Evolutionary conservation across 35 echinoderm and acorn worm genomes (phyloP), one percentile per base, ranked within the genome.

Genomic region (Ptychodera flava): DNA sequence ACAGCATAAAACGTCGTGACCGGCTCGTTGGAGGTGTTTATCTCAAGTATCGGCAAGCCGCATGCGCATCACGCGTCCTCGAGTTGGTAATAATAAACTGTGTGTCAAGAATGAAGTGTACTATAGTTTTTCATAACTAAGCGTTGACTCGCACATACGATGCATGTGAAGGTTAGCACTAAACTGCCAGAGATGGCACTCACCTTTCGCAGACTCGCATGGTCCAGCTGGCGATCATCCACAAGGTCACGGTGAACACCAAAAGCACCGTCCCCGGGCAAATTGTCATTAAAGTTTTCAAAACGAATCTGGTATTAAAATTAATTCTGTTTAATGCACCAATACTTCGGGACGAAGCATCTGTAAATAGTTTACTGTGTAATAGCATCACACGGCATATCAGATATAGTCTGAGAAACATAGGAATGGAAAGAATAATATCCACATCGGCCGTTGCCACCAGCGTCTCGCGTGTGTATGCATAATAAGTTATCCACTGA

Each of bases 361-460:
- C 96, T 81, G 96, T 99, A 82, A 99, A 99, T 22, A 99, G 90
- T 92, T 99, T 99, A 91, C 96, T 99, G 78, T 99, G 96, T 90
- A 99, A 99, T 80, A 99, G 86, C 96, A 99, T 99, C 36, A 99
- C 96, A 36, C 96, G 88, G 88, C 90, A 92, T 83, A 99, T 99
- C 36, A 99, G 84, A 89, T 99, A 99, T 77, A 99, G 86, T 86
- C 96, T 86, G 36, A 94, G 91, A 84, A 99, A 99, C 96, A 99
- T 99, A 31, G 96, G 96, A 89, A 99, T 99, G 36, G 96, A 99
- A 34, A 99, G 80, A 83, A 99, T 79, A 28, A 99, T 92, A 85
- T 99, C 96, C 36, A 99, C 81, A 76, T 94, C 93, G 79, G 96
- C 96, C 0, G 31, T 83, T 0, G 96, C 96, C 64, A 35, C 27